Evolutionary conservation across 2,888 invertebrate genomes (phyloP), one percentile per base, ranked within the genome.

Genomic region (Papilio demoleus): DNA sequence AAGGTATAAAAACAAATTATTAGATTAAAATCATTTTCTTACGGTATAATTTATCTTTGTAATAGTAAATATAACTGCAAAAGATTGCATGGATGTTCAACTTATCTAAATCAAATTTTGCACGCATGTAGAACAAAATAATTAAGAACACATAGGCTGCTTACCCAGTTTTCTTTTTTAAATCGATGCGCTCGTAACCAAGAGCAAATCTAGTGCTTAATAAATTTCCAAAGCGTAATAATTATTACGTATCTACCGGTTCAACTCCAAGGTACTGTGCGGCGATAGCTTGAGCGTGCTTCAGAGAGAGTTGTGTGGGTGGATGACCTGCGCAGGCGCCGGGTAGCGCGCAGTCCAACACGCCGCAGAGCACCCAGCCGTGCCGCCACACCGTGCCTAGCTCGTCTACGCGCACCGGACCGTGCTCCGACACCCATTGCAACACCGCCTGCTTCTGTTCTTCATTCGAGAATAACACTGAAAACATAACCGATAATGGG

Each of bases 281-380:
- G 42, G 94, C 94, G 61, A 94, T 90, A 6, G 93, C 86, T 81
- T 94, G 94, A 45, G 94, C 94, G 75, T 94, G 94, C 72, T 88
- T 86, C 64, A 93, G 68, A 0, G 90, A 86, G 4, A 91, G 83
- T 62, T 83, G 82, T 0, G 88, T 87, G 0, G 93, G 93, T 0
- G 93, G 90, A 72, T 94, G 94, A 4, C 94, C 94, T 0, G 93
- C 89, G 80, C 94, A 94, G 0, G 94, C 93, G 67, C 94, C 94
- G 0, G 94, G 94, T n/a, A 94, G 81, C 0, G 92, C 93, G 8
- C 92, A 87, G 74, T 94, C 94, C 65, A 95, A 84, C 61, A 94
- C 88, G 5, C 93, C 93, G 80, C 94, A 95, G 0, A 95, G 82
- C 24, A 94, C 87, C 79, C 94, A 93, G 14, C 94, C 94, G 78